Evolutionary conservation across 2,797 vertebrate species (phyloP).

Genomic region (Lophius americanus): DNA sequence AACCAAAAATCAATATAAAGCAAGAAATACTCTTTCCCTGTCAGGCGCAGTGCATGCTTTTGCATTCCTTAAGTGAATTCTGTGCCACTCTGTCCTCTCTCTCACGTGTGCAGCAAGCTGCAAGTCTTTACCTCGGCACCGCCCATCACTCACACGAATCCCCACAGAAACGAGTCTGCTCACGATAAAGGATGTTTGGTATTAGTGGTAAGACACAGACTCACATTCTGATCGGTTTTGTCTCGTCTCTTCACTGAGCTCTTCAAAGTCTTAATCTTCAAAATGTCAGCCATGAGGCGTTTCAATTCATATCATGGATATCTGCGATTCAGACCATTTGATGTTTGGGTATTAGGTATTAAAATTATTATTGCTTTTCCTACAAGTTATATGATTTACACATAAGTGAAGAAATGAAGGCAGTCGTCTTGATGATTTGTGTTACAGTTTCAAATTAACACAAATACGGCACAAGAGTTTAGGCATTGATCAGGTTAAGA

Average conservation of each 20-base stretch:
- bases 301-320: background rate
- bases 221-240: conserved; percentile 43
- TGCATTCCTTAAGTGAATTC: conserved; percentile 23
- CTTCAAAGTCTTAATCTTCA: conserved; percentile 15
- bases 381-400: conserved; percentile 4
- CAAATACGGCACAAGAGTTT: background rate
- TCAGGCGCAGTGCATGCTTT: conserved; percentile 3
- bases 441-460: conserved; percentile 1
- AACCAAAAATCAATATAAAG: conserved; percentile 10
- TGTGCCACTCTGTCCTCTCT: conserved; percentile 13
- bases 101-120: conserved; percentile 8
- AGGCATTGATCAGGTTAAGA: background rate
- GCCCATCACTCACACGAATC: conserved; percentile 27
- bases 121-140: conserved; percentile 29
- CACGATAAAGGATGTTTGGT: conserved; percentile 23
- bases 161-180: conserved; percentile 20
- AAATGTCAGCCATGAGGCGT: conserved; percentile 3
- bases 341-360: background rate
- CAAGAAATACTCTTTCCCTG: background rate
- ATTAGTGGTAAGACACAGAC: conserved; percentile 35
- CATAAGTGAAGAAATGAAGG: background rate
- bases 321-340: background rate
- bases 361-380: background rate
- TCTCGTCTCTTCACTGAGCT: conserved; percentile 3
- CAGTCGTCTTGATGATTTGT: background rate